Conservation (phyloP, 2,113 vertebrate genomes). For the Eupsittula cactorum region DNA sequence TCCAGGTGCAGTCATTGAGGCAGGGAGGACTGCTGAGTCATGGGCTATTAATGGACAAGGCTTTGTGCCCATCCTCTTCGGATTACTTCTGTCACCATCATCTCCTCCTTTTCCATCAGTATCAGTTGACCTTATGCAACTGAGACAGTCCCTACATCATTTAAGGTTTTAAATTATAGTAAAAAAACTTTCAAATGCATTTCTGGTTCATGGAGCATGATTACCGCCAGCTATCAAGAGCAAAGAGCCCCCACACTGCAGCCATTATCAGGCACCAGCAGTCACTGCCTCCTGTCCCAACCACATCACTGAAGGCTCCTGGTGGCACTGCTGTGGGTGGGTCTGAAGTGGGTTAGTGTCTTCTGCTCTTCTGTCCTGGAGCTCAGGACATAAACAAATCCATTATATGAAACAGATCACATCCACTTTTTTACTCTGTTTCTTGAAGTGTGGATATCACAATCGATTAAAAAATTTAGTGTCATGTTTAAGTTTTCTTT, state of each 20-base stretch:
- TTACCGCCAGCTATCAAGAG: slow-evolving; percentile 24
- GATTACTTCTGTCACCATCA: not conserved
- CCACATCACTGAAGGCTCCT: accelerated
- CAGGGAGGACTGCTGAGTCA: not conserved
- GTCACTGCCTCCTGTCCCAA: not conserved
- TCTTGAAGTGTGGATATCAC: not conserved
- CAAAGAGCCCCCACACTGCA: not conserved
- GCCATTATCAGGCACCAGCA: not conserved
- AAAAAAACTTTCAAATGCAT: not conserved
- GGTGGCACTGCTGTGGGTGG: not conserved
- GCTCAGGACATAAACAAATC: not conserved
- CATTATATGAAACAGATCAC: not conserved
- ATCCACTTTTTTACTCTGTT: not conserved
- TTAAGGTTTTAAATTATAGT: slow-evolving; percentile 23
- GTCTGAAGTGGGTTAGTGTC: not conserved
- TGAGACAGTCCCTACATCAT: not conserved
- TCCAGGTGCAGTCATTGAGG: not conserved
- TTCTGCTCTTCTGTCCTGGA: not conserved
- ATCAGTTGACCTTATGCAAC: not conserved
- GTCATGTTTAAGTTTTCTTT: not conserved
- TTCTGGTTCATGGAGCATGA: slow-evolving; percentile 8
- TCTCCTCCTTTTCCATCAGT: not conserved
- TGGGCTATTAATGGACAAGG: slow-evolving; percentile 9
- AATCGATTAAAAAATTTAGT: not conserved
- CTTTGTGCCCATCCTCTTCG: not conserved